Evolutionary conservation across 2,888 invertebrate genomes (phyloP).

Genomic region (Cheilosia impressa): DNA sequence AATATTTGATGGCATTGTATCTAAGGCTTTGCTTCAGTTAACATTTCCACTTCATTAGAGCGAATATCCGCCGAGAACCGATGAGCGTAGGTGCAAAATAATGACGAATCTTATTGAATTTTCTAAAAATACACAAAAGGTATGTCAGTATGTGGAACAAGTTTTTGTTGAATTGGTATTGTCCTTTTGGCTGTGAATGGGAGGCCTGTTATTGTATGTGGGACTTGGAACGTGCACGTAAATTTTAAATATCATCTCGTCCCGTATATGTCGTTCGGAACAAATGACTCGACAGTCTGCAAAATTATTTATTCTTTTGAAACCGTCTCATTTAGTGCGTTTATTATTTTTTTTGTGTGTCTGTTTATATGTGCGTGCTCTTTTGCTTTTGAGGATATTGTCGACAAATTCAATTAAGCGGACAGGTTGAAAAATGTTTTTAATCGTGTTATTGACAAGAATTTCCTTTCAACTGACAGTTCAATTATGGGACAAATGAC

Average conservation of each 20-base stretch:
- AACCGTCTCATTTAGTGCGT: neutral
- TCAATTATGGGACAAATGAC: neutral
- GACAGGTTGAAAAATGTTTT: slow-evolving; percentile 20
- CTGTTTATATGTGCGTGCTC: neutral
- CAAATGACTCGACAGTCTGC: slow-evolving; percentile 5
- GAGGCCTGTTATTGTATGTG: too few species aligned
- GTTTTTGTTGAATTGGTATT: too few species aligned
- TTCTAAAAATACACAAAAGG: slow-evolving; percentile 16
- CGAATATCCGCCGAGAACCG: neutral
- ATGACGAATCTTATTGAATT: slow-evolving; percentile 26
- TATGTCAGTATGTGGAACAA: neutral
- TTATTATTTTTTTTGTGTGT: neutral
- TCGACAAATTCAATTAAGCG: slow-evolving; percentile 20
- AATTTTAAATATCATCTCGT: slow-evolving; percentile 28
- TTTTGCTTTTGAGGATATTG: neutral
- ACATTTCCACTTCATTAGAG: slow-evolving; percentile 37
- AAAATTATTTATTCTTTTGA: slow-evolving; percentile 16
- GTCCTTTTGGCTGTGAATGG: too few species aligned
- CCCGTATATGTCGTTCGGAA: slow-evolving; percentile 11
- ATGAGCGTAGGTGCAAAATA: neutral
- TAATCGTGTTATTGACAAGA: neutral
- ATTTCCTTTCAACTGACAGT: neutral
- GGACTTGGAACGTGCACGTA: neutral
- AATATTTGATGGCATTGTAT: slow-evolving; percentile 43
- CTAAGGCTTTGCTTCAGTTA: slow-evolving; percentile 17